A percentile compares a stretch with the other conserved stretches of the same genome.
Conservation (phyloP, 2,113 vertebrate genomes). For the Toxostoma redivivum region DNA sequence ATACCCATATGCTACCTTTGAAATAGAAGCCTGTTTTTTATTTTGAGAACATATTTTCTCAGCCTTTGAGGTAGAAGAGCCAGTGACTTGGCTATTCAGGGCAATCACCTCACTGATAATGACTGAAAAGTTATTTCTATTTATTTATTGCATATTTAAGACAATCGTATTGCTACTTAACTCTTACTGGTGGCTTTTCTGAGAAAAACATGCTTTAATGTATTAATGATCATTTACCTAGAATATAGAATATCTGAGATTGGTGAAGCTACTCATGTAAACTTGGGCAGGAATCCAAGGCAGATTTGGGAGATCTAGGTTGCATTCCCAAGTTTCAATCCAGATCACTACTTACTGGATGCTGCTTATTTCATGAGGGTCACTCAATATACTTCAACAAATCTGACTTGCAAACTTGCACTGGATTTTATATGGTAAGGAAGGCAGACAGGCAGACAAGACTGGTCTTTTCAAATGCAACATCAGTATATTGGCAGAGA, state of each 20-base stretch:
- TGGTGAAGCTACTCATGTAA: neutral
- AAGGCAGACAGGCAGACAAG: neutral
- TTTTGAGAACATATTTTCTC: neutral
- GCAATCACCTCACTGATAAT: neutral
- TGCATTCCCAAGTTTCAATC: neutral
- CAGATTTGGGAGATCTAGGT: neutral
- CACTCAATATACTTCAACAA: neutral
- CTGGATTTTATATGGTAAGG: neutral
- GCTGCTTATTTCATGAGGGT: neutral
- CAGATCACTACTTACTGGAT: neutral
- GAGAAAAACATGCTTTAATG: neutral
- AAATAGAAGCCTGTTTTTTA: neutral
- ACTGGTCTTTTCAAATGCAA: neutral
- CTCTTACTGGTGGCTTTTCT: neutral
- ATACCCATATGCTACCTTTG: neutral
- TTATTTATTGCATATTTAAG: neutral
- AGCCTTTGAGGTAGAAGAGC: neutral
- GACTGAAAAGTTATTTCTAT: neutral
- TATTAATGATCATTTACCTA: neutral
- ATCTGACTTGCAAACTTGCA: neutral
- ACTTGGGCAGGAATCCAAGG: neutral
- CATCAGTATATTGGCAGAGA: neutral
- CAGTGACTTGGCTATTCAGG: neutral
- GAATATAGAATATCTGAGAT: neutral
- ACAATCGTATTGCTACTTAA: neutral